Evolutionary conservation across 30 jellyfish, hydroid and myxozoan genomes (phyloP), one percentile per base, ranked within the genome.

Genomic region (Cassiopea andromeda): DNA sequence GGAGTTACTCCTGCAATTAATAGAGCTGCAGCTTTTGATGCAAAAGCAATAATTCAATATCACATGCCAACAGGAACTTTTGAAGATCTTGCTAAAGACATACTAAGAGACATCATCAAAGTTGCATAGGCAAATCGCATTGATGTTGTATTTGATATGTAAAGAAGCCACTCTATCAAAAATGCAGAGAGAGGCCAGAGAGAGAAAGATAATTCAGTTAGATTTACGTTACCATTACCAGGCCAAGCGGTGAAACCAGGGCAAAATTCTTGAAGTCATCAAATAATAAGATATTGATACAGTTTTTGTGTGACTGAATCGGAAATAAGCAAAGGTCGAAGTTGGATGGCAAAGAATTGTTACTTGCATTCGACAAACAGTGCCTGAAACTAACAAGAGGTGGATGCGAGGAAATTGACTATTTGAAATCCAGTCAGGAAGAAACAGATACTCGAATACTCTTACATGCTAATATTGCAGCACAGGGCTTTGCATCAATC

Each of bases 161-260:
- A 84, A 48, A 82, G 89, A 69, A 50, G 5, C 43, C 80, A 69
- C 46, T 47, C 92, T 79, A 84, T 84, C 92, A 84, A 84, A 60
- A 84, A 69, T 69, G 90, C 90, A 84, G 92, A 83, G 59, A 83
- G 90, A 81, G 85, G 84, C 73, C 38, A 27, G 38, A 27, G 38
- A 27, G 38, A 27, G 38, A 27, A 54, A 54, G 64, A 54, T 54
- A 54, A 6, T 10, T 54, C 64, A 10, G 64, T 54, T 6, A 54
- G 64, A 54, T 54, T 54, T 54, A 54, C 64, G 7, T 54, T 10
- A 54, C 12, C 12, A 54, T 3, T 54, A 54, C 64, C 64, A 54
- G 64, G 64, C 64, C 77, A 68, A 6, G 67, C 59, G 84, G 61
- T 81, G 81, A 81, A 81, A 43, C 12, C 7, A 58, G 73, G 69